These are phyloP conservation scores for Ascaphus truei DNA, from an alignment of 2,113 vertebrate species.

Conservation along the genomic window DNA sequence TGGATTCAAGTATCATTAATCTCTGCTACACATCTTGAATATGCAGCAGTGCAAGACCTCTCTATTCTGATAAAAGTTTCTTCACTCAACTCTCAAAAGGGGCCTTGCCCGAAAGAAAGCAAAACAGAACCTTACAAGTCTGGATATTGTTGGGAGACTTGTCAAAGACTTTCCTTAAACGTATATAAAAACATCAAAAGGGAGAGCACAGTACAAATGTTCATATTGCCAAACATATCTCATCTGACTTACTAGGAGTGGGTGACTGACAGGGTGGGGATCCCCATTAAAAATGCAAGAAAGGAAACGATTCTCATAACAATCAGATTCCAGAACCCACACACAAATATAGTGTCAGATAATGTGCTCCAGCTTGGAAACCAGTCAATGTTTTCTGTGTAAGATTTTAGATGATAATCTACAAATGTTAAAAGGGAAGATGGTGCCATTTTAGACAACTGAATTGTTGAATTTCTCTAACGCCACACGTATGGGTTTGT, in stretches of 20 bases:
- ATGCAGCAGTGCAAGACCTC: slow-evolving; percentile 75
- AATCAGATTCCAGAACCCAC: slow-evolving; percentile 81
- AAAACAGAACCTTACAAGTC: slow-evolving; percentile 52
- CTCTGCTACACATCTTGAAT: slow-evolving; percentile 81
- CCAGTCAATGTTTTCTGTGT: background rate
- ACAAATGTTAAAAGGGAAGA: slow-evolving; percentile 63
- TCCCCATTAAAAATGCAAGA: slow-evolving; percentile 96
- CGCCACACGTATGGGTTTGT: background rate
- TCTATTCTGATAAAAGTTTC: slow-evolving; percentile 52
- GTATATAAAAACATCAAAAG: too few relatives aligned
- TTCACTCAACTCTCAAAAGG: slow-evolving; percentile 78
- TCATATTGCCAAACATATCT: slow-evolving; percentile 41
- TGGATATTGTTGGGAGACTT: slow-evolving; percentile 42
- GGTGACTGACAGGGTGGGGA: slow-evolving; percentile 60
- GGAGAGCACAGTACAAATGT: slow-evolving; percentile 35
- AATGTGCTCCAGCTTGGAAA: background rate
- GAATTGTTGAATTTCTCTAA: background rate
- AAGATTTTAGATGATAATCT: slow-evolving; percentile 55
- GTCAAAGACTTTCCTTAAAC: slow-evolving; percentile 33
- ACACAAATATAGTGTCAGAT: slow-evolving; percentile 63
- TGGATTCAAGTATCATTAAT: slow-evolving; percentile 58
- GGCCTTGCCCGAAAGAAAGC: slow-evolving; percentile 62
- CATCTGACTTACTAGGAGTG: slow-evolving; percentile 40
- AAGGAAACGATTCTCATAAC: slow-evolving; percentile 93
- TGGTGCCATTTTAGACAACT: background rate